These are phyloP conservation scores for Apostichopus californicus DNA, from an alignment of 35 echinoderm and acorn worm species.

Conservation along the genomic window DNA sequence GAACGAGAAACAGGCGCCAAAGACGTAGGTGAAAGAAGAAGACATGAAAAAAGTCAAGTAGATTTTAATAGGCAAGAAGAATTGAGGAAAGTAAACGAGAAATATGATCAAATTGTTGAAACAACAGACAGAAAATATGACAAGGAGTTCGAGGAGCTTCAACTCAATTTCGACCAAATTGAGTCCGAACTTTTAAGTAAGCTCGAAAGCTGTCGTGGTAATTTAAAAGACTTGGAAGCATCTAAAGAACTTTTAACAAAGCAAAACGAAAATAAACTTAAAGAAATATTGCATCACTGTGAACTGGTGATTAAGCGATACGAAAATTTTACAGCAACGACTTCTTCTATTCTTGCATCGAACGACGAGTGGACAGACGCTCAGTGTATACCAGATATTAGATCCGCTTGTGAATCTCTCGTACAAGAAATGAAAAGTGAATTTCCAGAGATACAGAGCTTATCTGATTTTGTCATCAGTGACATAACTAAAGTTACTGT, in stretches of 20 bases:
- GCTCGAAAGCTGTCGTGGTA: not conserved
- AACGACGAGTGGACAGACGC: constrained; percentile 8
- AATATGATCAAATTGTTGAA: not conserved
- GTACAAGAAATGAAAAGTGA: not conserved
- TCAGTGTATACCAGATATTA: not conserved
- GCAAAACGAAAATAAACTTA: not conserved
- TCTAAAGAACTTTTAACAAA: not conserved
- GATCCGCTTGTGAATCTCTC: not conserved
- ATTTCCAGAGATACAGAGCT: not conserved
- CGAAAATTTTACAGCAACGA: not conserved
- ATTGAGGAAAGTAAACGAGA: not conserved
- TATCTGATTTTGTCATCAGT: not conserved
- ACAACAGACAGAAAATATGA: not conserved
- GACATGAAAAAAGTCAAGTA: not conserved
- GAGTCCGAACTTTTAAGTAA: not conserved
- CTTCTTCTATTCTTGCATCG: not conserved
- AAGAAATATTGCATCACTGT: not conserved
- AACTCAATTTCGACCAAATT: not conserved
- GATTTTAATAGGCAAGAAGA: no score
- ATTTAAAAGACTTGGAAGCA: not conserved
- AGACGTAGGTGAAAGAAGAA: not conserved
- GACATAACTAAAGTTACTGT: not conserved
- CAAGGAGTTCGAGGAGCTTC: not conserved
- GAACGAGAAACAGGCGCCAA: not conserved
- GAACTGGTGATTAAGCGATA: not conserved